These are phyloP conservation scores for Ethmia dodecea DNA, from an alignment of 2,888 invertebrate species.

Conservation along the genomic window DNA sequence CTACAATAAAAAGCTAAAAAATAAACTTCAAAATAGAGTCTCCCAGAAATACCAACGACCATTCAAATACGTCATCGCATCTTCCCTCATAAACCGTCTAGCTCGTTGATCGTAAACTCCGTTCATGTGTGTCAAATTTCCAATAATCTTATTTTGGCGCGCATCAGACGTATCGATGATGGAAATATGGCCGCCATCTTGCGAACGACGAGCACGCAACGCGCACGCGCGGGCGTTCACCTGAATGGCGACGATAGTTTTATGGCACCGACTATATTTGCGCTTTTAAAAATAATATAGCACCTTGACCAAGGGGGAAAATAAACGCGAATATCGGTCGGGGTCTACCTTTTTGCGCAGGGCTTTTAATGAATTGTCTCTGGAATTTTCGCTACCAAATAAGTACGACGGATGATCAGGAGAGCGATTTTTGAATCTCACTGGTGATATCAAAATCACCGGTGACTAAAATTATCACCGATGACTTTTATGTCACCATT, in stretches of 20 bases:
- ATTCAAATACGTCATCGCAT: constrained; percentile 66
- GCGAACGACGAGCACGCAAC: constrained; percentile 50
- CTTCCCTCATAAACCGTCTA: constrained; percentile 47
- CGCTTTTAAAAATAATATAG: constrained; percentile 60
- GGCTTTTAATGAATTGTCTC: too few relatives aligned
- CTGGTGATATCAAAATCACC: too few relatives aligned
- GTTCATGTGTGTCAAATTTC: constrained; percentile 70
- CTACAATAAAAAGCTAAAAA: too few relatives aligned
- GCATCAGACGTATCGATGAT: constrained; percentile 69
- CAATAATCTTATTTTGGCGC: constrained; percentile 76
- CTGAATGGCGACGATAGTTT: constrained; percentile 66
- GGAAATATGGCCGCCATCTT: constrained; percentile 70
- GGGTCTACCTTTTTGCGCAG: too few relatives aligned
- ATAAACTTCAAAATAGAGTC: constrained; percentile 30
- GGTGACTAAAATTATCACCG: too few relatives aligned
- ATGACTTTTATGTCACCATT: too few relatives aligned
- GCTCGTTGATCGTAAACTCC: constrained; percentile 53
- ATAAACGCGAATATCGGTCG: neutral
- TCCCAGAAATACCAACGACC: constrained; percentile 53
- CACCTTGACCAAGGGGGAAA: constrained; percentile 50
- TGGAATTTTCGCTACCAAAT: too few relatives aligned
- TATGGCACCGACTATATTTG: constrained; percentile 57
- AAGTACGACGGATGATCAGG: too few relatives aligned
- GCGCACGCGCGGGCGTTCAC: constrained; percentile 59
- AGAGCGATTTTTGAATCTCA: too few relatives aligned